Base-by-base conservation (phyloP, 2,888 invertebrate species). In the Quadroppia sp. region DNA sequence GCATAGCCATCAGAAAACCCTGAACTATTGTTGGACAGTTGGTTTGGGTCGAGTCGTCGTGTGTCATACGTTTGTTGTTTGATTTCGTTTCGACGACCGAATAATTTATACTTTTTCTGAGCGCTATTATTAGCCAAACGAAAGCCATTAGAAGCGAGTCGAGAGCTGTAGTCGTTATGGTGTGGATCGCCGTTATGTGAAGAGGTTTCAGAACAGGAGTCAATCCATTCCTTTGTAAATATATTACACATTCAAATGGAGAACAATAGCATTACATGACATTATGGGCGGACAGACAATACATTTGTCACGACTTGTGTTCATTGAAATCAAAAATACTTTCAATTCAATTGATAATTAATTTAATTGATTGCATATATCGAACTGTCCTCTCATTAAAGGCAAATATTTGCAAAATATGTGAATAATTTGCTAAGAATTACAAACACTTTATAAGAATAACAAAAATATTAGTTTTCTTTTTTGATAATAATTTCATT, bases 51-150 rank as follows among this genome's bases (percentile, higher is more conserved):
- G 2, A 67, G 67, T n/a, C 15, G 11, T 67, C 20, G 23, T 13
- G 61, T 7, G 28, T 67, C 23, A 67, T 67, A 67, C 23, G 40
- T 4, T 23, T 67, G n/a, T 23, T 64, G 70, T 32, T 64, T 71
- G 25, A 30, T 75, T 45, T 67, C 64, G 30, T 56, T 72, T 15
- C 69, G 74, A 7, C 74, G 71, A 30, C 76, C 76, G 70, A 76
- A 76, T 36, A 76, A 69, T 40, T 76, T 76, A 72, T 76, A 76
- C 59, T 76, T 76, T 67, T 76, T 76, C 69, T 76, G 76, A n/a
- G 75, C 73, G 25, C 70, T 36, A 64, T 69, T 53, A 74, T 40
- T 72, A 30, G 32, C 32, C 13, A 59, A 32, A 32, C 53, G 53
- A 53, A 23, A 45, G 25, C 20, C 50, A 71, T 48, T 50, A 9